Conservation (phyloP, 2,113 vertebrate genomes). For the Nesoenas mayeri region DNA sequence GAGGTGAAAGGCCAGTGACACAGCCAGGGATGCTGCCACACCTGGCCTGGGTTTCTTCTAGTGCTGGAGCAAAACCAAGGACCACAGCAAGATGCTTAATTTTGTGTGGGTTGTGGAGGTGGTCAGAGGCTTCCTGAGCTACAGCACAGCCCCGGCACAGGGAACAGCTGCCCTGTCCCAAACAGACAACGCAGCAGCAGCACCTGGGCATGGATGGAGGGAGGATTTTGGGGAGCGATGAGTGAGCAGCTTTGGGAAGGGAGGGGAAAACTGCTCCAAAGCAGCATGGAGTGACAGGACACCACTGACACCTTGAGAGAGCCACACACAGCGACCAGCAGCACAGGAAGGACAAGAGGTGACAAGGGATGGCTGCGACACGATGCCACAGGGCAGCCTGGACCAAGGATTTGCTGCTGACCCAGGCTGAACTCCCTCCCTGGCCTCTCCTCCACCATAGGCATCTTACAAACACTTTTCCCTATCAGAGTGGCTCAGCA, state of each 20-base stretch:
- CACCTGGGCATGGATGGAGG: accelerated
- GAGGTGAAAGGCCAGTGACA: not conserved
- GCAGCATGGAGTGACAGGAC: not conserved
- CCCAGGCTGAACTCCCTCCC: not conserved
- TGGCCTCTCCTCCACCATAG: not conserved
- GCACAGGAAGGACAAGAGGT: not conserved
- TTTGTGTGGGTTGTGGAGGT: accelerated
- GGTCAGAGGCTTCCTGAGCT: not conserved
- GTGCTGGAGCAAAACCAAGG: not conserved
- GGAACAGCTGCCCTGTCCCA: accelerated
- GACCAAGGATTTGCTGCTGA: not conserved
- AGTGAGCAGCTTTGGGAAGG: not conserved
- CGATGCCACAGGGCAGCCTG: accelerated
- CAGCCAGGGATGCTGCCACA: not conserved
- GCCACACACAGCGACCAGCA: accelerated
- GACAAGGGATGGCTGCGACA: accelerated
- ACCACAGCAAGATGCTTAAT: accelerated
- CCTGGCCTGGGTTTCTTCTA: accelerated
- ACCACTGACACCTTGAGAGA: accelerated
- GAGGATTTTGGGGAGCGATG: not conserved
- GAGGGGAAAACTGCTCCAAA: not conserved
- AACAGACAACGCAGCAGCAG: accelerated
- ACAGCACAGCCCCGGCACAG: not conserved
- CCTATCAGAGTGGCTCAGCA: not conserved
- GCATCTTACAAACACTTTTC: not conserved